Conservation (phyloP, 92 coral and sea anemone genomes). For the Heliopora coerulea region DNA sequence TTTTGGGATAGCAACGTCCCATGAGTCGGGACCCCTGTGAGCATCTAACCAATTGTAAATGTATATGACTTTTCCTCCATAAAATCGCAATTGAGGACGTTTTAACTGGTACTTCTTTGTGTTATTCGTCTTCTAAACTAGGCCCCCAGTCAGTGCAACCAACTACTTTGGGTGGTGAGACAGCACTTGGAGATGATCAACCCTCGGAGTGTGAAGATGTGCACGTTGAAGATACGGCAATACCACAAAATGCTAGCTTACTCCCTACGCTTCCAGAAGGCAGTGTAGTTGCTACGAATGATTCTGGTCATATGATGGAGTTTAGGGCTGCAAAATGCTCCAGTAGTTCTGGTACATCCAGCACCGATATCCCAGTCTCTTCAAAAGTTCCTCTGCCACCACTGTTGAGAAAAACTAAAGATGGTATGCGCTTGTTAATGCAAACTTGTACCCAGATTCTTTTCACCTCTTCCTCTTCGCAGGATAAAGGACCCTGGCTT, state of each 20-base stretch:
- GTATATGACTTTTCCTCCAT: too few species aligned
- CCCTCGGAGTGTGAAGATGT: conserved; percentile 1
- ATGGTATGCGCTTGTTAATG: too few species aligned
- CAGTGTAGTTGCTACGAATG: not conserved
- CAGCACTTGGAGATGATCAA: conserved; percentile 1
- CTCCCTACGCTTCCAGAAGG: conserved; percentile 32
- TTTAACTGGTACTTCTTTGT: too few species aligned
- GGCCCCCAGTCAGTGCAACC: conserved; percentile 6
- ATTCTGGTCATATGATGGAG: not conserved
- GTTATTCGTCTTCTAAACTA: not conserved
- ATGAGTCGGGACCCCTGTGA: too few species aligned
- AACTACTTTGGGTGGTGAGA: not conserved
- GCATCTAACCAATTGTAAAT: too few species aligned
- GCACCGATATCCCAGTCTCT: conserved; percentile 12
- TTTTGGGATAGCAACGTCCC: too few species aligned
- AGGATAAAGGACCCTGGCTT: too few species aligned
- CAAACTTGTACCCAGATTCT: too few species aligned
- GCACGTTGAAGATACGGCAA: not conserved
- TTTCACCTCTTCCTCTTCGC: too few species aligned
- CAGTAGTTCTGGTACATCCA: conserved; percentile 27
- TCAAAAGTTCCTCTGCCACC: conserved; percentile 32
- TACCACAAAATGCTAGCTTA: not conserved
- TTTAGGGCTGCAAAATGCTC: conserved; percentile 23
- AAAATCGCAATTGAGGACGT: too few species aligned
- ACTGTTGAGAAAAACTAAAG: conserved; percentile 21